Evolutionary conservation across 2,888 invertebrate genomes (phyloP).

Genomic region (Mythimna pallens): DNA sequence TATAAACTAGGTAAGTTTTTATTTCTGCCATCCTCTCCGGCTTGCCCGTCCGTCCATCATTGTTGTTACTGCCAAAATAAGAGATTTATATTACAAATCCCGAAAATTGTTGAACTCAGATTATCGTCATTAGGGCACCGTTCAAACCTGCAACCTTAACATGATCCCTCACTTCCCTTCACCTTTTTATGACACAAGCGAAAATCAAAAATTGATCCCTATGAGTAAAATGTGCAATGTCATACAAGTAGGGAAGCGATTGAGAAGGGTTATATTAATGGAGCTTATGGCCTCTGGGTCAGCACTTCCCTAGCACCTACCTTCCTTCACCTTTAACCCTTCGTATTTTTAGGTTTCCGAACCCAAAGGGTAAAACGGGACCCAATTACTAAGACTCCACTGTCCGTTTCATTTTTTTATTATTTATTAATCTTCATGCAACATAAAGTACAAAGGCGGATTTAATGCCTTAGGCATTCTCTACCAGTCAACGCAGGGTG

Average conservation of each 20-base stretch:
- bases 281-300: conserved; percentile 22
- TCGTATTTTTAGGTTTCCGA: conserved; percentile 6
- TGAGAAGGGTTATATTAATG: conserved; percentile 59
- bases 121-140: conserved; percentile 1
- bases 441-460: no score
- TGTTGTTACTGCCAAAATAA: no score
- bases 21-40: no score
- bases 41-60: no score
- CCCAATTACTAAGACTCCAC: no score
- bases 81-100: neutral
- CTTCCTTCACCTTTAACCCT: conserved; percentile 3
- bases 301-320: conserved; percentile 35
- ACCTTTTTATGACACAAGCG: conserved; percentile 16
- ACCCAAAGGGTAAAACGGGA: no score
- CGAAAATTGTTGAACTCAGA: neutral
- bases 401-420: no score
- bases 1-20: no score
- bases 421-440: no score
- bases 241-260: conserved; percentile 33
- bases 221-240: conserved; percentile 45
- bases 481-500: no score
- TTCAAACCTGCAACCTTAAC: neutral
- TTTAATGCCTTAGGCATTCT: no score
- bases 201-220: conserved; percentile 35
- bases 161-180: conserved; percentile 6